Evolutionary conservation across 2,113 vertebrate species (phyloP).

Genomic region (Epinephelus moara): DNA sequence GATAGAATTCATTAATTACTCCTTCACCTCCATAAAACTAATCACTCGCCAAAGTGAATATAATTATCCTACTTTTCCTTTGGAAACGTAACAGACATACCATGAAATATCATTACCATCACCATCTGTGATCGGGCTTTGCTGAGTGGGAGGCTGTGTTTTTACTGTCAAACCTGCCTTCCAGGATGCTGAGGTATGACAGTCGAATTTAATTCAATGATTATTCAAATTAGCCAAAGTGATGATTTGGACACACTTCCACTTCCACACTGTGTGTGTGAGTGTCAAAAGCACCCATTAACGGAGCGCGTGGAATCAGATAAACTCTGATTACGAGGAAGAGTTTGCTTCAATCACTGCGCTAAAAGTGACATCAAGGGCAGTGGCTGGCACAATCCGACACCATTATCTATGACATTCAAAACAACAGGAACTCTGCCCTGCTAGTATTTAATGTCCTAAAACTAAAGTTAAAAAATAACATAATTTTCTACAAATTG

Average conservation of each 20-base stretch:
- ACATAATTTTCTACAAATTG: neutral
- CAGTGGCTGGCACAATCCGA: neutral
- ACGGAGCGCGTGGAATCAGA: constrained; percentile 48
- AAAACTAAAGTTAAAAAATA: neutral
- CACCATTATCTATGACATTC: constrained; percentile 6
- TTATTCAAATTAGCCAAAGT: constrained; percentile 74
- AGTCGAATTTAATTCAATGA: constrained; percentile 74
- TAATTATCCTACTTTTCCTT: constrained; percentile 77
- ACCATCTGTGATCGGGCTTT: constrained; percentile 67
- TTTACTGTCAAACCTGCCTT: constrained; percentile 70
- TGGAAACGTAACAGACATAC: constrained; percentile 72
- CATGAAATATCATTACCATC: constrained; percentile 79
- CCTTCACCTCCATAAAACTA: constrained; percentile 76
- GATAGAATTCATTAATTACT: constrained; percentile 78
- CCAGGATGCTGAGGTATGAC: constrained; percentile 67
- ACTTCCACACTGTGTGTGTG: constrained; percentile 36
- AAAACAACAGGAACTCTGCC: constrained; percentile 20
- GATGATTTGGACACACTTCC: constrained; percentile 60
- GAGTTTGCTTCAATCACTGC: constrained; percentile 41
- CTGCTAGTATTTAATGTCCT: neutral
- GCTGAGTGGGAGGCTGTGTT: constrained; percentile 69
- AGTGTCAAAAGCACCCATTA: constrained; percentile 48
- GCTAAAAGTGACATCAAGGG: constrained; percentile 46
- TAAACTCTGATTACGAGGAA: constrained; percentile 51
- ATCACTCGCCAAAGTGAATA: constrained; percentile 79